Conservation (phyloP, 1,140 invertebrate genomes). For the Arctopsyche grandis region DNA sequence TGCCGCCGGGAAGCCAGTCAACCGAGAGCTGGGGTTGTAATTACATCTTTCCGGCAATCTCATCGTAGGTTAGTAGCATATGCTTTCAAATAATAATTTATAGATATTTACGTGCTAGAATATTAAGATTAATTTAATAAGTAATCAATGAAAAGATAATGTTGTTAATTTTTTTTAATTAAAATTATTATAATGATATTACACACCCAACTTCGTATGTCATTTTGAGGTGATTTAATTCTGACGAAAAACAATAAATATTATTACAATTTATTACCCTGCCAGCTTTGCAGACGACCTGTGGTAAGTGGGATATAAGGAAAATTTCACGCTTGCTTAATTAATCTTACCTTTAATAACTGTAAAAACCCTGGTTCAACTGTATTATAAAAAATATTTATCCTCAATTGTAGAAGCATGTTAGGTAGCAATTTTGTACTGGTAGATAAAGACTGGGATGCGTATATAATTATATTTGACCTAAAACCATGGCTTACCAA, state of each 20-base stretch:
- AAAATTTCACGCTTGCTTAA: constrained; percentile 19
- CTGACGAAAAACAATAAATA: constrained; percentile 9
- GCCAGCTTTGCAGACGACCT: constrained; percentile 68
- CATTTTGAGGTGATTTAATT: no score
- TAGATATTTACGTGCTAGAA: constrained; percentile 17
- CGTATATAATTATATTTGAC: neutral
- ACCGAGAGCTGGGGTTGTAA: constrained; percentile 86
- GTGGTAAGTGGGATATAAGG: constrained; percentile 57
- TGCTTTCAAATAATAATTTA: neutral
- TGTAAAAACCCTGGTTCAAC: neutral
- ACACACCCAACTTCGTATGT: no score
- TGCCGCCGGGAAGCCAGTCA: constrained; percentile 65
- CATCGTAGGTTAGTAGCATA: constrained; percentile 78
- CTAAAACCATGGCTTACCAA: neutral
- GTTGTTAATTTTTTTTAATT: neutral
- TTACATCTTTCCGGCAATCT: constrained; percentile 91
- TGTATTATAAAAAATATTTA: constrained; percentile 18
- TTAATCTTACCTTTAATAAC: neutral
- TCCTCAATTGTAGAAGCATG: constrained; percentile 34
- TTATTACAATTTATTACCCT: constrained; percentile 48
- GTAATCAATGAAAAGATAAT: neutral
- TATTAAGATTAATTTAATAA: constrained; percentile 9
- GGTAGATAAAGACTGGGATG: constrained; percentile 3
- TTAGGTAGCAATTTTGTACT: constrained; percentile 20
- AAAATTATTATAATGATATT: neutral